These are phyloP conservation scores for Drosophila pandora DNA, from an alignment of 1,140 invertebrate genomes.

Conservation along the genomic window DNA sequence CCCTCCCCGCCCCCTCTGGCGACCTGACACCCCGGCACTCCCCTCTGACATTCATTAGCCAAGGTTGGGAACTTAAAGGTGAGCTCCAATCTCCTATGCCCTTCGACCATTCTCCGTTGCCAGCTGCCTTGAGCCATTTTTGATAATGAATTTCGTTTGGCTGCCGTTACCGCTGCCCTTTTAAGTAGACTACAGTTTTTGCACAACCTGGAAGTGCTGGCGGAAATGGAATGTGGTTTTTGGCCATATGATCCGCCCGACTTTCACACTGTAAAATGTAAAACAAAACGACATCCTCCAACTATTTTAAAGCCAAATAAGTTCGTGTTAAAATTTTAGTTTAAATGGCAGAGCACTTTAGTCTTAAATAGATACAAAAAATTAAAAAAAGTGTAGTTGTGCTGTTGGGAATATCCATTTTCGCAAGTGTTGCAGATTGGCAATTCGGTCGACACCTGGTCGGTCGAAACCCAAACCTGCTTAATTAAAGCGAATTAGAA, in stretches of 20 bases:
- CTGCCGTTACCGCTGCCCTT: constrained; percentile 23
- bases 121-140: constrained; percentile 40
- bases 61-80: constrained; percentile 53
- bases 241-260: constrained; percentile 39
- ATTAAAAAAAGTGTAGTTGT: background rate
- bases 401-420: background rate
- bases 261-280: background rate
- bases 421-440: background rate
- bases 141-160: constrained; percentile 67
- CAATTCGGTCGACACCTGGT: constrained; percentile 2
- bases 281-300: background rate
- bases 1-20: background rate
- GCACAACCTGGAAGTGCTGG: constrained; percentile 10
- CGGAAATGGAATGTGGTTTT: constrained; percentile 13
- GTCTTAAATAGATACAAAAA: background rate
- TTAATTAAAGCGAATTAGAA: constrained; percentile 5
- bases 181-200: constrained; percentile 51
- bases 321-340: background rate
- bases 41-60: constrained; percentile 49
- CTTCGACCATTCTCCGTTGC: constrained; percentile 2
- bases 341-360: background rate
- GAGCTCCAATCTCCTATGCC: constrained; percentile 5
- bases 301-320: background rate
- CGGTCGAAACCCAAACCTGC: background rate
- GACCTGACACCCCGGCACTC: background rate